These are phyloP conservation scores for Percina caprodes DNA, from an alignment of 2,113 vertebrate species.

Conservation along the genomic window DNA sequence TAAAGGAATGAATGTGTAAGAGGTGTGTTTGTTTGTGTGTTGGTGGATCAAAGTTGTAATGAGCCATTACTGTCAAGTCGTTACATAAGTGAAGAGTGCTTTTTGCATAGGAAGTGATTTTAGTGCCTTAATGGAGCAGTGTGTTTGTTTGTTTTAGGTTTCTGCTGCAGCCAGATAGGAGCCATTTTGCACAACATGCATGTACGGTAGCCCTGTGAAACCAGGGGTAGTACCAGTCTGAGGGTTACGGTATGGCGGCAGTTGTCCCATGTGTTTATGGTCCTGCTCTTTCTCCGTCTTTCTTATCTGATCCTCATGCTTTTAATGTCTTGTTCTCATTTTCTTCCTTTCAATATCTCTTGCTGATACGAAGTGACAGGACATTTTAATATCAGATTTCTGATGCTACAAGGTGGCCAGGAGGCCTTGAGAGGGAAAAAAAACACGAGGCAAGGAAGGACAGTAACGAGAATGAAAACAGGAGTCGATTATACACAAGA, in stretches of 20 bases:
- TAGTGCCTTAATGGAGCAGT: slow-evolving; percentile 54
- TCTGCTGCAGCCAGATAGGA: slow-evolving; percentile 37
- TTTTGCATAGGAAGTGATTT: slow-evolving; percentile 67
- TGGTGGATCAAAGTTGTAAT: slow-evolving; percentile 78
- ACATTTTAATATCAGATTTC: slow-evolving; percentile 64
- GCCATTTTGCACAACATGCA: slow-evolving; percentile 40
- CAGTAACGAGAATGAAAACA: slow-evolving; percentile 9
- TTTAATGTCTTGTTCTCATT: slow-evolving; percentile 44
- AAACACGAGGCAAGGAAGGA: not conserved
- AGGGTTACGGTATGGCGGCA: slow-evolving; percentile 54
- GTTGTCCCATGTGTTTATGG: slow-evolving; percentile 32
- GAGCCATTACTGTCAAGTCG: slow-evolving; percentile 76
- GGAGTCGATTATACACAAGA: slow-evolving; percentile 9
- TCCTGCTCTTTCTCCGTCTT: slow-evolving; percentile 38
- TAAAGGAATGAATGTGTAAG: slow-evolving; percentile 66
- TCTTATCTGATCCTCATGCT: slow-evolving; percentile 52
- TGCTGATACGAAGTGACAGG: slow-evolving; percentile 39
- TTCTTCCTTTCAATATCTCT: slow-evolving; percentile 33
- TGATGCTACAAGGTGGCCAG: slow-evolving; percentile 23
- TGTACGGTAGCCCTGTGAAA: not conserved
- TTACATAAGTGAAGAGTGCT: slow-evolving; percentile 71
- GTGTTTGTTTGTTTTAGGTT: slow-evolving; percentile 61
- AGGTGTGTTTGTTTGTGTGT: slow-evolving; percentile 69
- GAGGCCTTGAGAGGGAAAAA: slow-evolving; percentile 30
- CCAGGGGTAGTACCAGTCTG: slow-evolving; percentile 4